Percentiles rank a stretch among this genome's conserved stretches.
Conservation (phyloP, 1,140 invertebrate species). For the Drosophila baimaii region DNA sequence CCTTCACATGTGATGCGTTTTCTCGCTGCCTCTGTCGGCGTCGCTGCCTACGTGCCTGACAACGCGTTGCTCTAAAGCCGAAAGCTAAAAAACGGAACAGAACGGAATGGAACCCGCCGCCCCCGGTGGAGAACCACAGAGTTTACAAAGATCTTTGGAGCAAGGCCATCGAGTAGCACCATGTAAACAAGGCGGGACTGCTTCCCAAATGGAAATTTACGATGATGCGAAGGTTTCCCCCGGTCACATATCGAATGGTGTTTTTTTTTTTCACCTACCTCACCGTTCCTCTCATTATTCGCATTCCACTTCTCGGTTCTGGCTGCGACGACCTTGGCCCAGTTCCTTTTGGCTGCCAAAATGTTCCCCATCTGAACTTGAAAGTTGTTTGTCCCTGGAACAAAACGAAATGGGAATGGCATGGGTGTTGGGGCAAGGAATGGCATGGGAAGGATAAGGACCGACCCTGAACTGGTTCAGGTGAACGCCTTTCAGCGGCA, state of each 20-base stretch:
- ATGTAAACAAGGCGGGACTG: conserved; percentile 16
- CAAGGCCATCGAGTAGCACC: conserved; percentile 21
- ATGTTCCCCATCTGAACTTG: conserved; percentile 69
- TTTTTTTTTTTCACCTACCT: conserved; percentile 6
- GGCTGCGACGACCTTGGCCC: conserved; percentile 69
- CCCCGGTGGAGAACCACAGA: conserved; percentile 38
- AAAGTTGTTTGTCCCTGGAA: conserved; percentile 74
- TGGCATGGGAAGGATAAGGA: conserved; percentile 26
- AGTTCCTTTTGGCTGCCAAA: conserved; percentile 71
- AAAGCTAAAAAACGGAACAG: conserved; percentile 22
- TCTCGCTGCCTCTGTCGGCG: conserved; percentile 19
- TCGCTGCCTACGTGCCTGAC: conserved; percentile 66
- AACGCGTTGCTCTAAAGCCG: conserved; percentile 59
- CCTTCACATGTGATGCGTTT: conserved; percentile 33
- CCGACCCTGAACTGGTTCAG: conserved; percentile 76
- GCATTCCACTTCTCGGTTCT: conserved; percentile 48
- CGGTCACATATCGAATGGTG: conserved; percentile 3
- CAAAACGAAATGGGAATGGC: conserved; percentile 27
- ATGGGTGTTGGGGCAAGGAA: conserved; percentile 6
- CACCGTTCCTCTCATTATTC: conserved; percentile 32
- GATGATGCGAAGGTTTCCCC: conserved; percentile 43
- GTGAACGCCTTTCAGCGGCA: conserved; percentile 51
- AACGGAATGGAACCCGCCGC: conserved; percentile 22
- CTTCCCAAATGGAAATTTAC: conserved; percentile 56
- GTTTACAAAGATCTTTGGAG: conserved; percentile 29